Conservation (phyloP, 2,888 invertebrate species). For the Lapara coniferarum region DNA sequence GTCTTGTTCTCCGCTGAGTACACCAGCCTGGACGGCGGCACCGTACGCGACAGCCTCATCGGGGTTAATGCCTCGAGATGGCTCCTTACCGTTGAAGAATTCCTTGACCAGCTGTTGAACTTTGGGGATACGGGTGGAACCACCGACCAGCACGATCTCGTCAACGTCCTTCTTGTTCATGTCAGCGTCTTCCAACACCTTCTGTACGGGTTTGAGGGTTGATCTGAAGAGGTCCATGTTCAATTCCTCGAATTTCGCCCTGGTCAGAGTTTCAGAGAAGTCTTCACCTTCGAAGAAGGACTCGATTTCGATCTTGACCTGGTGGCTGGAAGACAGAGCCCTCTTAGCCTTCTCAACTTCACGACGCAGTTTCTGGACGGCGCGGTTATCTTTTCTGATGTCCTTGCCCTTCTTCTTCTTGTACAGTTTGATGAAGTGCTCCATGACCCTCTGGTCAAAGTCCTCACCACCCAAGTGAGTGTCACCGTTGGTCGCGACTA, state of each 20-base stretch:
- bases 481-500: slow-evolving; percentile 96
- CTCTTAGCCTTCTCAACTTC: slow-evolving; percentile 99
- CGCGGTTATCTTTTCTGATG: slow-evolving; percentile 96
- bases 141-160: slow-evolving; percentile 99
- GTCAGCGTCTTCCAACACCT: slow-evolving; percentile 98
- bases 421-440: slow-evolving; percentile 99
- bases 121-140: slow-evolving; percentile 99
- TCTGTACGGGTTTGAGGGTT: slow-evolving; percentile 97
- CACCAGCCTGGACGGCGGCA: slow-evolving; percentile 99
- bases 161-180: slow-evolving; percentile 99
- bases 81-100: slow-evolving; percentile 99
- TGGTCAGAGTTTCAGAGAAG: slow-evolving; percentile 98
- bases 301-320: slow-evolving; percentile 99
- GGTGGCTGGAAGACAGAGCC: slow-evolving; percentile 96
- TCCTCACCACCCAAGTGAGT: slow-evolving; percentile 99
- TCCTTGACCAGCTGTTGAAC: slow-evolving; percentile 96
- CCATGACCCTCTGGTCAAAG: slow-evolving; percentile 99
- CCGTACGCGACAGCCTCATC: slow-evolving; percentile 99
- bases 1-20: slow-evolving; percentile 98
- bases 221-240: slow-evolving; percentile 97
- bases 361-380: slow-evolving; percentile 97
- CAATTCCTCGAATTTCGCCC: slow-evolving; percentile 99
- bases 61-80: slow-evolving; percentile 98
- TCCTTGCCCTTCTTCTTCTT: slow-evolving; percentile 99
- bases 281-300: slow-evolving; percentile 99